A percentile compares a stretch with the other conserved stretches of the same genome.
Conservation (phyloP, 2,113 vertebrate genomes). For the Ginglymostoma cirratum region DNA sequence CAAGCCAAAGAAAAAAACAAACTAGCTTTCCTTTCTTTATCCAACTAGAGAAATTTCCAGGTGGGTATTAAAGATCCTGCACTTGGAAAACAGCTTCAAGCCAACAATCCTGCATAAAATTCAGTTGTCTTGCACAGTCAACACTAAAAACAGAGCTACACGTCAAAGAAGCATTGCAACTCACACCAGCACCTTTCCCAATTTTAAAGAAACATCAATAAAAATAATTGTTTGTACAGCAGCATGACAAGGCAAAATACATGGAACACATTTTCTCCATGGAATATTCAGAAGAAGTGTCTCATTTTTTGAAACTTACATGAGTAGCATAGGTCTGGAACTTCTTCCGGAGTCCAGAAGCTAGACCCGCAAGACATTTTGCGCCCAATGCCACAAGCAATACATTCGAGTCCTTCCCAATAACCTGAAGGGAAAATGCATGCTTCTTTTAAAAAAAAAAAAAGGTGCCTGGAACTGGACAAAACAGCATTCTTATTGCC, state of each 20-base stretch:
- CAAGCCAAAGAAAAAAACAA: not conserved
- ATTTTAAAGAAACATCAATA: not conserved
- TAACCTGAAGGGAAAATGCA: slow-evolving; percentile 61
- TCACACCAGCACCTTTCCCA: not conserved
- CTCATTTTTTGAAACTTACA: slow-evolving; percentile 59
- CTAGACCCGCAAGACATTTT: slow-evolving; percentile 84
- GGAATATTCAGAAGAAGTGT: not conserved
- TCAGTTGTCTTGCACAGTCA: not conserved
- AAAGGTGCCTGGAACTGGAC: slow-evolving; percentile 3
- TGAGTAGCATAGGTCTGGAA: slow-evolving; percentile 90
- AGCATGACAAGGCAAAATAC: not conserved
- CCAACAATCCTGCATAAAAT: not conserved
- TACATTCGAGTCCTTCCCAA: slow-evolving; percentile 95
- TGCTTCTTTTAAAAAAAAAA: not conserved
- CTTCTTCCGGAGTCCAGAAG: slow-evolving; percentile 88
- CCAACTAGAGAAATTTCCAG: not conserved
- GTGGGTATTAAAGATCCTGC: not conserved
- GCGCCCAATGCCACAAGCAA: slow-evolving; percentile 92
- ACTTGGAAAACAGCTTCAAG: not conserved
- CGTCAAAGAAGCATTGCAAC: not conserved
- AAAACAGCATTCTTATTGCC: not conserved
- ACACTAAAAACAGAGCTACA: not conserved
- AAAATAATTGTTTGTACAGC: not conserved
- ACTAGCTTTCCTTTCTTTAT: not conserved
- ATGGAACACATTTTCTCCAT: not conserved